Conservation (phyloP, 2,888 invertebrate species). For the Gortyna flavago region DNA sequence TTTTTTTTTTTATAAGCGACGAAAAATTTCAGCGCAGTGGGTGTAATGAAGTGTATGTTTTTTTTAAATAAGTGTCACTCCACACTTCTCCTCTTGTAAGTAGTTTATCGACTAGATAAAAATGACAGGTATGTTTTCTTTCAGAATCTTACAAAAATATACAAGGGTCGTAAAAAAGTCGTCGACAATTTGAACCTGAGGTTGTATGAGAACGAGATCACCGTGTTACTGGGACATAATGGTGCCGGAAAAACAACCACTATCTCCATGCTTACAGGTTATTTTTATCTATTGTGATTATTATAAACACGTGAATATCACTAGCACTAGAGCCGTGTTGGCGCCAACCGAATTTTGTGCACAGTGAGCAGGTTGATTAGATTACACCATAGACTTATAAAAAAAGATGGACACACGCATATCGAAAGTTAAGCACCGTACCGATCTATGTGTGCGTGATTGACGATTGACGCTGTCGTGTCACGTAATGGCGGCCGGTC, state of each 20-base stretch:
- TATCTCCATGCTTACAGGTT: conserved; percentile 97
- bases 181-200: conserved; percentile 93
- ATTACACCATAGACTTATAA: too few species aligned
- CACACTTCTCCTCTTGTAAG: neutral
- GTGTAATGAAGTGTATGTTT: neutral
- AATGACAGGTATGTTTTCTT: conserved; percentile 69
- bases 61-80: neutral
- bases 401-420: too few species aligned
- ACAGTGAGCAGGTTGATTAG: neutral
- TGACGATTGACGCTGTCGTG: too few species aligned
- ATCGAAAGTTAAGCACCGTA: too few species aligned
- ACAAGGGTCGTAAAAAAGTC: conserved; percentile 90
- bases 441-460: too few species aligned
- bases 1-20: too few species aligned
- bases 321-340: neutral
- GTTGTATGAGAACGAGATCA: conserved; percentile 97
- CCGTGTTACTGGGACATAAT: conserved; percentile 92
- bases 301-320: neutral
- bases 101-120: neutral
- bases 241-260: conserved; percentile 98
- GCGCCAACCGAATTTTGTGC: too few species aligned
- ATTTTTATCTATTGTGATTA: conserved; percentile 27
- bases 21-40: too few species aligned
- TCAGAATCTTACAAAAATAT: conserved; percentile 92
- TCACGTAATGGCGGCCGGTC: too few species aligned